These are phyloP conservation scores for Hylaeus anthracinus DNA, from an alignment of 1,140 invertebrate genomes.

Conservation along the genomic window DNA sequence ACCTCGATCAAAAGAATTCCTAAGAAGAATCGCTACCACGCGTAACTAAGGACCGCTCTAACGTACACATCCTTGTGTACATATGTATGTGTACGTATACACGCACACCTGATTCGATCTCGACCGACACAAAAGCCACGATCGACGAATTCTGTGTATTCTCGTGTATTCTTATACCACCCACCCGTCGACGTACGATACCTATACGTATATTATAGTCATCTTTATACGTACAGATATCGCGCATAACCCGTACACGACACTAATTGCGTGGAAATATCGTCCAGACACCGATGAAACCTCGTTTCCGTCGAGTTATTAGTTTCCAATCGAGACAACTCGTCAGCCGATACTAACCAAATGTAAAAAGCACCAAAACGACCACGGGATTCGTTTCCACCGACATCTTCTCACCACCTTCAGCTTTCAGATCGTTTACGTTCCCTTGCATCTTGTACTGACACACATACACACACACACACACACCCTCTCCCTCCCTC, in stretches of 20 bases:
- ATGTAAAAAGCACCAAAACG: conserved; percentile 5
- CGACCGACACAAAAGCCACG: conserved; percentile 40
- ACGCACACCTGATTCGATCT: conserved; percentile 5
- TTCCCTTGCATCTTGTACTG: neutral
- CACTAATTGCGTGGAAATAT: conserved; percentile 33
- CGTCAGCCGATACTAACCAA: neutral
- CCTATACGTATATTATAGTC: neutral
- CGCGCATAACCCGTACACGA: conserved; percentile 15
- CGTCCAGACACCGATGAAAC: conserved; percentile 38
- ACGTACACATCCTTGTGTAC: no score
- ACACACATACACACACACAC: no score
- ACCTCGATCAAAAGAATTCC: no score
- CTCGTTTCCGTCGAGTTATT: neutral
- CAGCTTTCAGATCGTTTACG: conserved; percentile 23
- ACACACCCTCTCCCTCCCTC: no score
- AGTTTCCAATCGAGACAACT: conserved; percentile 1
- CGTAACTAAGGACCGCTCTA: no score
- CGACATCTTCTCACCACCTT: conserved; percentile 28
- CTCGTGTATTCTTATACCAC: conserved; percentile 11
- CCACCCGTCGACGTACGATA: conserved; percentile 21
- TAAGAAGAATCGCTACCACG: no score
- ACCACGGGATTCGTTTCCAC: conserved; percentile 28
- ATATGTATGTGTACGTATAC: no score
- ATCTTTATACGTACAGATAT: neutral
- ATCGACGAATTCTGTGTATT: conserved; percentile 38